Evolutionary conservation across 2,113 vertebrate species (phyloP).

Genomic region (Formicarius rufipectus): DNA sequence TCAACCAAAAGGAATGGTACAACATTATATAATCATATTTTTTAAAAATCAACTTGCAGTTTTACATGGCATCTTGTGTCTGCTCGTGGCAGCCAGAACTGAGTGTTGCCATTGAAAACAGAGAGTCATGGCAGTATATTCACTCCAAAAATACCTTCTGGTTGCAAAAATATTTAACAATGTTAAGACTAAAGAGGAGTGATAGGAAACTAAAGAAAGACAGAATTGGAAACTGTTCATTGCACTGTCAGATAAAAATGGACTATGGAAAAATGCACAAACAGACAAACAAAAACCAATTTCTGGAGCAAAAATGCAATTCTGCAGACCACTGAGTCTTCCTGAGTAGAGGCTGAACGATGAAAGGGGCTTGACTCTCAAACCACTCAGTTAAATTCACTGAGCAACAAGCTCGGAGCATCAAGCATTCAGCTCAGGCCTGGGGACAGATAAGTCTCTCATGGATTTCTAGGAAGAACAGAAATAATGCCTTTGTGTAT

Average conservation of each 20-base stretch:
- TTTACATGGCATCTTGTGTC: constrained; percentile 60
- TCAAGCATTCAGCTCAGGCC: neutral
- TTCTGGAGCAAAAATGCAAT: neutral
- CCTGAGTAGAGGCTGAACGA: neutral
- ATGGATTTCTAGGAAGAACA: constrained; percentile 33
- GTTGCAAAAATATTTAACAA: constrained; percentile 67
- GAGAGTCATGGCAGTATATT: constrained; percentile 52
- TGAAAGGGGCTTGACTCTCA: neutral
- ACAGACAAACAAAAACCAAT: constrained; percentile 6
- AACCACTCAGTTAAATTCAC: neutral
- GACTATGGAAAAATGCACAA: neutral
- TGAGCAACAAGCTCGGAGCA: accelerated
- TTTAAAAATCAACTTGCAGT: constrained; percentile 51
- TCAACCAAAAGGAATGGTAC: constrained; percentile 46
- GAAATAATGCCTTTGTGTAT: neutral
- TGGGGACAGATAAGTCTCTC: neutral
- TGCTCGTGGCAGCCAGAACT: constrained; percentile 48
- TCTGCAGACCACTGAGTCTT: neutral
- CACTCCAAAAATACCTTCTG: constrained; percentile 69
- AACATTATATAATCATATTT: constrained; percentile 60
- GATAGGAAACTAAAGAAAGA: constrained; percentile 53
- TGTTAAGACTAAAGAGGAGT: constrained; percentile 45
- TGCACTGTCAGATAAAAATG: constrained; percentile 37
- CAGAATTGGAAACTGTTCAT: constrained; percentile 24
- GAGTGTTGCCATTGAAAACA: constrained; percentile 61